Evolutionary conservation across 2,888 invertebrate genomes (phyloP).

Genomic region (Heliconius erato): DNA sequence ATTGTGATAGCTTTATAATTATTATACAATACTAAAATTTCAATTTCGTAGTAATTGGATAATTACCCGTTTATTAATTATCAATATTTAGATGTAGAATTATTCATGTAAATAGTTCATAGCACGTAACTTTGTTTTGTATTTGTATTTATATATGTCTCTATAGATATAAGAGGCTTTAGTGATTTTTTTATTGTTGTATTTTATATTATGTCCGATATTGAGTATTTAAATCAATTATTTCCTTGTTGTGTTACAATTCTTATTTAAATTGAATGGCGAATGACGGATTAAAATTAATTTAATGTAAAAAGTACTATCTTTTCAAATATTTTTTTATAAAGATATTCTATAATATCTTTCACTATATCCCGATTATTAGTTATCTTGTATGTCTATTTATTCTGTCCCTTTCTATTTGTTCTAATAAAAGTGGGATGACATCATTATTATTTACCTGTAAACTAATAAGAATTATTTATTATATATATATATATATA

Average conservation of each 20-base stretch:
- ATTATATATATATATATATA: too few species aligned
- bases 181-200: neutral
- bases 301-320: neutral
- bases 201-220: neutral
- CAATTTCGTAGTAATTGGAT: constrained; percentile 52
- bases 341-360: too few species aligned
- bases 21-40: constrained; percentile 36
- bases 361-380: neutral
- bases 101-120: constrained; percentile 64
- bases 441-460: neutral
- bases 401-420: neutral
- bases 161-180: constrained; percentile 10
- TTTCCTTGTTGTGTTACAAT: neutral
- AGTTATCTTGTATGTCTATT: neutral
- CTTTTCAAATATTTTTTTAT: neutral
- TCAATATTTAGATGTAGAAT: constrained; percentile 48
- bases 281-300: neutral
- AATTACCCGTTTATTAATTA: constrained; percentile 44
- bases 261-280: neutral
- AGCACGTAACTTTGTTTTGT: constrained; percentile 44
- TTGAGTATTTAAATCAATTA: neutral
- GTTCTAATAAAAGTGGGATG: neutral
- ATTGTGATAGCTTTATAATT: constrained; percentile 76
- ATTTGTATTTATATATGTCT: constrained; percentile 8
- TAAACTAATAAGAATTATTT: too few species aligned